phyloP scores from a whole-genome alignment of 2,797 vertebrate species.

The Falco biarmicus region DNA sequence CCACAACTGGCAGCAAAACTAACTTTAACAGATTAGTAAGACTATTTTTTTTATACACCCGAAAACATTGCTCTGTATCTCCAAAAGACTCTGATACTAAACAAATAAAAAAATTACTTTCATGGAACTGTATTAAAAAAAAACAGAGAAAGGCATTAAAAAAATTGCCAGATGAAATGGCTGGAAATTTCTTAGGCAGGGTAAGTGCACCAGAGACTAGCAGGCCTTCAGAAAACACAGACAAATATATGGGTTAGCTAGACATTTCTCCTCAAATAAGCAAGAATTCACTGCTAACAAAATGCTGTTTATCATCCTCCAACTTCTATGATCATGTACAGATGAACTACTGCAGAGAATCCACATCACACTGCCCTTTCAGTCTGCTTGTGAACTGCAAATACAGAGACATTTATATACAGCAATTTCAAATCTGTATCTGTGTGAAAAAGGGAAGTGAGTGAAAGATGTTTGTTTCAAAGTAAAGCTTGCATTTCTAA shows the following conservation, averaged over 20 bases:
- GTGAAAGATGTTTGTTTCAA: not conserved
- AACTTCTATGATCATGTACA: not conserved
- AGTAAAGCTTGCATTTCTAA: not conserved
- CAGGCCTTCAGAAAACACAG: not conserved
- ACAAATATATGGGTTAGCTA: not conserved
- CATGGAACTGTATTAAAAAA: not conserved
- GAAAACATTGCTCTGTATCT: not conserved
- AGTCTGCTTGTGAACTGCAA: not conserved
- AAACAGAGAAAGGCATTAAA: not conserved
- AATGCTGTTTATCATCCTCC: not conserved
- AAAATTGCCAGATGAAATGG: not conserved
- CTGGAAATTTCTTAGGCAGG: not conserved
- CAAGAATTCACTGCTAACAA: not conserved
- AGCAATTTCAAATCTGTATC: not conserved
- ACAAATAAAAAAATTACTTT: not conserved
- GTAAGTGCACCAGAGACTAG: not conserved
- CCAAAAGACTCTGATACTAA: not conserved
- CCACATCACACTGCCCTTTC: not conserved
- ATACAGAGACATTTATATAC: not conserved
- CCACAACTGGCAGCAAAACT: not conserved
- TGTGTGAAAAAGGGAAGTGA: not conserved
- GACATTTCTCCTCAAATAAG: not conserved
- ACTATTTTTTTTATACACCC: not conserved
- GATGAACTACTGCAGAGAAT: not conserved
- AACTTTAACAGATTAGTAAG: not conserved